Evolutionary conservation across 2,113 vertebrate genomes (phyloP), one percentile per base, ranked within the genome.

Genomic region (Coreoperca whiteheadi): DNA sequence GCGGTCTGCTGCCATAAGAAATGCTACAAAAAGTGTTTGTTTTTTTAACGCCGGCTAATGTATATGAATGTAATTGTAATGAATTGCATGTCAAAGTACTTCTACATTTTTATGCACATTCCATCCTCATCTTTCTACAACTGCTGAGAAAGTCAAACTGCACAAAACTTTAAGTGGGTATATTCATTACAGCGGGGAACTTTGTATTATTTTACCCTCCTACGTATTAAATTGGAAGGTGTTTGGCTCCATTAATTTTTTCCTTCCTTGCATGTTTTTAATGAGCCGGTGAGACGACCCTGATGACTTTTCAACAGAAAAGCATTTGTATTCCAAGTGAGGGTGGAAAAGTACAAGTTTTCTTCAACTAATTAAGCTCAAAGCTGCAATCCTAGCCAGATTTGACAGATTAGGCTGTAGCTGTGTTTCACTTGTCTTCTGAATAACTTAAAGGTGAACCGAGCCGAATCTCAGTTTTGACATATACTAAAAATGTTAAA

Each of bases 201-300:
- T 82, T 69, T 50, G 85, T 66, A 72, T 85, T 77, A 83, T 88
- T 77, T 81, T 76, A 60, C 53, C 79, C 80, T 84, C 76, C 82
- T 61, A 79, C 21, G 53, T 84, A 83, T 86, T 86, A 86, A 82
- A 85, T 70, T 72, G 59, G 59, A 89, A 90, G 87, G 75, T 79
- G 89, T 90, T 89, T 71, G 90, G 86, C 74, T 83, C 85, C 83
- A 81, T 89, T 84, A 81, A 87, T 89, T 80, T 77, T 77, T 84
- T 64, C 48, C 82, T 74, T 81, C 67, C 84, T 71, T 5, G 39
- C 81, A 71, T 3, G 46, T 66, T 92, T 93, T 91, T 91, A 93
- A 93, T 92, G 92, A 93, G 93, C 84, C 67, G 5, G 51, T 56
- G 81, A 86, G 73, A 72, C 48, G 81, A 92, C 89, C 92, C 80